Evolutionary conservation across 1,140 invertebrate species (phyloP), one percentile per base, ranked within the genome.

Genomic region (Bombus confusus): DNA sequence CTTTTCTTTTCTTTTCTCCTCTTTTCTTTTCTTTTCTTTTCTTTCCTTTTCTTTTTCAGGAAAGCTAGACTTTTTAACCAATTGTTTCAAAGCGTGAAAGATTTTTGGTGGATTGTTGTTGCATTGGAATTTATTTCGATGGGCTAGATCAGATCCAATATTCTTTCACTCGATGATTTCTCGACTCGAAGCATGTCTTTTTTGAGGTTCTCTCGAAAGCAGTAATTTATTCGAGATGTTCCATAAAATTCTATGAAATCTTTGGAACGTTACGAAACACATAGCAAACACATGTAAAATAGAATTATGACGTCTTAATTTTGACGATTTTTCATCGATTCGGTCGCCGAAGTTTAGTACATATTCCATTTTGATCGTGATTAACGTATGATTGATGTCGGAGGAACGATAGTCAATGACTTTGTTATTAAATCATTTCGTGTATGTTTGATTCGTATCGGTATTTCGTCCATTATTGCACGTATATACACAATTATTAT

Each of bases 401-500:
- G 72, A 43, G 37, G 69, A 81, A 71, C 68, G 80, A 81, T 71
- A 73, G 22, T 34, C 52, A 37, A 72, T n/a, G n/a, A 25, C 28
- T n/a, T 57, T 43, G 43, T 31, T 18, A n/a, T 80, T 59, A 39
- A 41, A 43, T 62, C 22, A 25, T 43, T 31, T 57, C 28, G 12
- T 15, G 28, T 41, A 34, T 34, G 72, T 34, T 75, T 28, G 57
- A 59, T 59, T 73, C 47, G 80, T 39, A 18, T 83, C 59, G 80
- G 43, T 28, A 62, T 79, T 62, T 84, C 83, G 82, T 71, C 34
- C 47, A 59, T 78, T 78, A 59, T 78, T 78, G 74, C 39, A 84
- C 75, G 83, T 72, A 79, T 79, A 28, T 84, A 79, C 66, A 84
- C 39, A 84, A 31, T 43, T 84, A 84, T 84, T 72, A 72, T 79